phyloP scores from a whole-genome alignment of 2,888 invertebrate genomes.

The Petrophora chlorosata region DNA sequence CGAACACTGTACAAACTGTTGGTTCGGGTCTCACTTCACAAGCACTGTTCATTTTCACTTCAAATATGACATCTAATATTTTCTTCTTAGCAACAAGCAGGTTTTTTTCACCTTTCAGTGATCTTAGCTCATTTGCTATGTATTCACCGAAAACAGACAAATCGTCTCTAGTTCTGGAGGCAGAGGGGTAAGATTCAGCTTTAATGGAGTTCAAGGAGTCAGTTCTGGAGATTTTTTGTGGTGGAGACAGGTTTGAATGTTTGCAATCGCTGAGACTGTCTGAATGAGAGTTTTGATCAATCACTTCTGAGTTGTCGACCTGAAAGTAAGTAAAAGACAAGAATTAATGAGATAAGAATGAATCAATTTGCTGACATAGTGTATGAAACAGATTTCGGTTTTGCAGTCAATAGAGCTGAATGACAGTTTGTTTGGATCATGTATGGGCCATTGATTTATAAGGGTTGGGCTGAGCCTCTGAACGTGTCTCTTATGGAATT shows the following conservation, averaged over 20 bases:
- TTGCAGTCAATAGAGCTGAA: too few relatives aligned
- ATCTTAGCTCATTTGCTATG: slow-evolving; percentile 83
- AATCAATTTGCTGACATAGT: too few relatives aligned
- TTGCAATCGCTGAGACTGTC: slow-evolving; percentile 57
- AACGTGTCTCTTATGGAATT: too few relatives aligned
- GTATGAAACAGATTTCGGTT: too few relatives aligned
- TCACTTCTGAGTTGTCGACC: slow-evolving; percentile 57
- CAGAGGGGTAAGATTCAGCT: slow-evolving; percentile 50
- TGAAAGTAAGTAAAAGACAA: too few relatives aligned
- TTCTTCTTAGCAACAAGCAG: slow-evolving; percentile 83
- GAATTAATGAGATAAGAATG: too few relatives aligned
- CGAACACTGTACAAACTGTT: slow-evolving; percentile 56
- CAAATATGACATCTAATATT: slow-evolving; percentile 84
- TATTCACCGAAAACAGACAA: slow-evolving; percentile 85
- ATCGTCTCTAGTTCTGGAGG: slow-evolving; percentile 71
- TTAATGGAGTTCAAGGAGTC: slow-evolving; percentile 52
- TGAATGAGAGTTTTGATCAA: slow-evolving; percentile 44
- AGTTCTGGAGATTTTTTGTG: slow-evolving; percentile 57
- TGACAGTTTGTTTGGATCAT: too few relatives aligned
- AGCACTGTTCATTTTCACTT: slow-evolving; percentile 84
- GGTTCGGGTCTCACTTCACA: slow-evolving; percentile 62
- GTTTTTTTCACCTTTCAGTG: slow-evolving; percentile 81
- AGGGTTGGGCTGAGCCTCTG: too few relatives aligned
- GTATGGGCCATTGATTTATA: too few relatives aligned
- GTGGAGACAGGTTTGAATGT: slow-evolving; percentile 53